Base-by-base conservation (phyloP, 2,797 vertebrate genomes). In the Otus scops region DNA sequence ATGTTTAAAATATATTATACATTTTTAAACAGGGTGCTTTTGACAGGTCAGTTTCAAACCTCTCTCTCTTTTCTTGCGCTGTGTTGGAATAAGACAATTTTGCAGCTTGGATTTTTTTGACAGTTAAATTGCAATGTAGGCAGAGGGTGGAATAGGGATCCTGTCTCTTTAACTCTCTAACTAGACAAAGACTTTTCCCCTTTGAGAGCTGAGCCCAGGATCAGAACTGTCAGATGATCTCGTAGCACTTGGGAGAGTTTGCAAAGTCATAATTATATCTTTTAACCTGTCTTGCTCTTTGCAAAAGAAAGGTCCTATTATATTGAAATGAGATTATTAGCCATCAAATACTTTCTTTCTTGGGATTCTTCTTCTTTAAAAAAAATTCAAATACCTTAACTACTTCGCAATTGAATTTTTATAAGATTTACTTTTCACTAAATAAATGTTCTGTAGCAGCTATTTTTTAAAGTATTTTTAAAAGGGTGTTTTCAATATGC, bases 251-350 rank as follows among this genome's bases (percentile, higher is more conserved):
- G 98, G 98, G 98, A 98, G 98, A 98, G 98, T 98, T 98, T 98
- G 98, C 98, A 98, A 98, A 98, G 98, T 98, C 98, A 98, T 98
- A 99, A 99, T 99, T 99, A 99, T 98, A 98, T 98, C 98, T 98
- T 98, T 98, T 98, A 98, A 98, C 98, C 98, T 98, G 98, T 98
- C 98, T 98, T 98, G 98, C 98, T 98, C 98, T 98, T 97, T 98
- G 98, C 98, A 98, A 98, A 98, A 98, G 98, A 98, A 97, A 98
- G 98, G 97, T 98, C 98, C 98, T 97, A 98, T 98, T 99, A 99
- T 98, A 99, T 99, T 98, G 98, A 99, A 99, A 99, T 99, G 98
- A 98, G 98, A 98, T 98, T 98, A 98, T 98, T 98, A 98, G 98
- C 98, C 98, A 98, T 98, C 98, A 98, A 98, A 98, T 98, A 98